Base-by-base conservation (phyloP, 2,888 invertebrate genomes). In the Cenopis cana region DNA sequence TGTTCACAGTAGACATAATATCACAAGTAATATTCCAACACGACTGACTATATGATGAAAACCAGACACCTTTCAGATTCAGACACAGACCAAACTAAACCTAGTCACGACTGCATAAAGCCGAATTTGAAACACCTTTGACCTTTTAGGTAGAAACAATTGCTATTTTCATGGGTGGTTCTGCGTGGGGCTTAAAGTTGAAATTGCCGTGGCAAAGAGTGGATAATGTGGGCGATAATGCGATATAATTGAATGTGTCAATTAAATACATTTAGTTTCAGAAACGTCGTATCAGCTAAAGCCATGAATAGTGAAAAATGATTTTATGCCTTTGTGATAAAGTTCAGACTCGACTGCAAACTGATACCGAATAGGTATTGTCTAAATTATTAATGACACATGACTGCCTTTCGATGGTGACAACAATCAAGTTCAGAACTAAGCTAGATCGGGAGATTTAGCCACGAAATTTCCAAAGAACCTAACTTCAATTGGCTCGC, bases 1-100 rank as follows among this genome's bases (percentile, higher is more conserved):
- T 61, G 55, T 66, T 61, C 24, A 49, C 66, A 20, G 66, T 50
- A 55, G 71, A 71, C 71, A 71, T 67, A 18, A 71, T 67, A 18
- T n/a, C 38, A 11, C 66, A 17, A 14, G n/a, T 46, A 54, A n/a
- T 46, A 11, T 17, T 46, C 12, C 9, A 52, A 10, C 24, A 18
- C 65, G 36, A 70, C 70, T 70, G 59, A 41, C 18, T 41, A 10
- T 36, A 1, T 24, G n/a, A 5, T 5, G 46, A 8, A n/a, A 18
- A 20, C 55, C 33, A 56, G 14, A 6, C 20, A 46, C 46, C 41
- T 46, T 60, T 24, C 59, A 52, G 24, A 20, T 1, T 14, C 12
- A 55, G 55, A 56, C 14, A n/a, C 10, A 54, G n/a, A 12, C 57
- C 12, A 64, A 56, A 50, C 29, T 6, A 41, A 9, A 29, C 49